A percentile compares a stretch with the other conserved stretches of the same genome.
Evolutionary conservation across 2,888 invertebrate genomes (phyloP).

Genomic region (Slavum lentiscoides): DNA sequence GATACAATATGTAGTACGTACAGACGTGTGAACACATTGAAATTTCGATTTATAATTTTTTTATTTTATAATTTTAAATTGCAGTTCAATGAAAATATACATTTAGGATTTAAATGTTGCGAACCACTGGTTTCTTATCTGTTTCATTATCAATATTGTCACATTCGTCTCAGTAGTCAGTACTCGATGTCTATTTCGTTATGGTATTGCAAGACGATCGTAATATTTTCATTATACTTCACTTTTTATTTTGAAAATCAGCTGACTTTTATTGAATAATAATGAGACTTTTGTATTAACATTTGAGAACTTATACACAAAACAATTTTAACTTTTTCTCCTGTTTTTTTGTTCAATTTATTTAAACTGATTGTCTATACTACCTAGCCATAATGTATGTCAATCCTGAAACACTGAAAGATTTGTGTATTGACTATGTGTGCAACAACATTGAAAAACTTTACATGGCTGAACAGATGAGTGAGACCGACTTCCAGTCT

Average conservation of each 20-base stretch:
- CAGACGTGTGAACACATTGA: neutral
- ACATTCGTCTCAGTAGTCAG: neutral
- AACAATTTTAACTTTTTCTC: neutral
- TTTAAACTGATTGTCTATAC: neutral
- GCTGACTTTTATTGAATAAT: constrained; percentile 39
- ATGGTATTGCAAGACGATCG: neutral
- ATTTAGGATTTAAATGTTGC: neutral
- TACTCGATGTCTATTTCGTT: constrained; percentile 4
- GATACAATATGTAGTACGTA: neutral
- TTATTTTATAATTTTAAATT: neutral
- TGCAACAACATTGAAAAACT: constrained; percentile 64
- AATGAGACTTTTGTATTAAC: constrained; percentile 36
- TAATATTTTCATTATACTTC: constrained; percentile 28
- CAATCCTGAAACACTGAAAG: constrained; percentile 67
- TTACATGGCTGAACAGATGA: constrained; percentile 61
- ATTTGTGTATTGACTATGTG: constrained; percentile 68
- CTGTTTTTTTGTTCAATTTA: neutral
- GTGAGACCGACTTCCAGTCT: constrained; percentile 37
- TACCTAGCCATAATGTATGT: constrained; percentile 64
- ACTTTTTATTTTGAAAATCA: constrained; percentile 29
- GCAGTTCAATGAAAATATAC: neutral
- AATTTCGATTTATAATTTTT: neutral
- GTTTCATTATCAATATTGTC: constrained; percentile 31
- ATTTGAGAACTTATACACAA: constrained; percentile 2
- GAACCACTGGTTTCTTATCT: constrained; percentile 12